Base-by-base conservation (phyloP, 2,113 vertebrate species). In the Gnathonemus longibarbis region DNA sequence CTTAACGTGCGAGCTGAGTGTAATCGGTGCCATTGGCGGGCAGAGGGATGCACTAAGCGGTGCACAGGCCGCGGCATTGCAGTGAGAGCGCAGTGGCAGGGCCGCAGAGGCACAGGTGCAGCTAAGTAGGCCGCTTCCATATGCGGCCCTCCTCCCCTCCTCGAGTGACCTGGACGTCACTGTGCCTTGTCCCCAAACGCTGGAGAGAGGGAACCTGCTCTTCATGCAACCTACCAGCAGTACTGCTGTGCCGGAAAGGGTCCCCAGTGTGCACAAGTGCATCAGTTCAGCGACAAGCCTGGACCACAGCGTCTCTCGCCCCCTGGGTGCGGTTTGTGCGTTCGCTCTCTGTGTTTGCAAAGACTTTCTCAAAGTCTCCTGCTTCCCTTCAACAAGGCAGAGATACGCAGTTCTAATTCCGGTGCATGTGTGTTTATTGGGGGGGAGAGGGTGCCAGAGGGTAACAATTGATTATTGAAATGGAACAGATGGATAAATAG, bases 81-180 rank as follows among this genome's bases (percentile, higher is more conserved):
- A 35, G 42, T 15, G 58, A 46, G n/a, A 35, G 66, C 46, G 2
- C 46, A 86, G 46, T n/a, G 19, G n/a, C 4, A 2, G 24, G 48
- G 48, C 84, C 10, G 21, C n/a, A 52, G 84, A 45, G 46, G 31
- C 66, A 83, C 46, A 39, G 88, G 66, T 53, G 70, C 11, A 21
- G 45, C 10, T 89, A 89, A 89, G 70, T 89, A 74, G 88, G 88
- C 62, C 46, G 8, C 77, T 77, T 80, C 19, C 70, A n/a, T 10
- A 48, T 50, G 49, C 7, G 1, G 48, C 88, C 88, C n/a, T 39
- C 45, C 70, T n/a, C n/a, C 62, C 66, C 42, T 74, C 62, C 88
- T 74, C 17, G 58, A 77, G 46, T 77, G 49, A 77, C 88, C 62
- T 31, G 42, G 58, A 48, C 39, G 24, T 74, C 62, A 27, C 24